phyloP scores from a whole-genome alignment of 2,797 vertebrate genomes.

The Xenopus petersii region DNA sequence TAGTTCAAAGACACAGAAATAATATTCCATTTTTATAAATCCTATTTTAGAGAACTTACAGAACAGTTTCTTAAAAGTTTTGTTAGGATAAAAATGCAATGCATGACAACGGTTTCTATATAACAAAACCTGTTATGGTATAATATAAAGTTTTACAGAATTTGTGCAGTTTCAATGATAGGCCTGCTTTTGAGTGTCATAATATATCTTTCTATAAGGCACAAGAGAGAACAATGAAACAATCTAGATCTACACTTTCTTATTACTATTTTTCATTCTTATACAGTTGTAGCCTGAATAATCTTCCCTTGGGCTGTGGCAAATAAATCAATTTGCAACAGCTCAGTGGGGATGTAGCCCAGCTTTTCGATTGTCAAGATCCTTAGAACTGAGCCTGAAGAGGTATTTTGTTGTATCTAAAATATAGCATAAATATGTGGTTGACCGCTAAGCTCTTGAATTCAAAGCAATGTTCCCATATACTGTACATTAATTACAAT shows the following conservation, averaged over 20 bases:
- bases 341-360: constrained; percentile 9
- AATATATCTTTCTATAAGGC: constrained; percentile 21
- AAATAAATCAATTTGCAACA: constrained; percentile 29
- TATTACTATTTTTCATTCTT: constrained; percentile 34
- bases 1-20: background rate
- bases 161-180: constrained; percentile 6
- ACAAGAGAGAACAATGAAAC: constrained; percentile 28
- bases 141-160: constrained; percentile 3
- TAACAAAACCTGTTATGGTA: constrained; percentile 12
- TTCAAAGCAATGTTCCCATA: no score
- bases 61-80: no score
- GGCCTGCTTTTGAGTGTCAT: constrained; percentile 4
- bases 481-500: no score
- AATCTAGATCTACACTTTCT: constrained; percentile 36
- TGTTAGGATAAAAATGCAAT: background rate
- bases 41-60: no score
- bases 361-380: constrained; percentile 1
- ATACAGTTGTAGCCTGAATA: constrained; percentile 24
- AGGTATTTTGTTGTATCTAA: background rate
- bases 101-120: constrained; percentile 16
- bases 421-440: no score
- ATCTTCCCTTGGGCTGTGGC: constrained; percentile 4
- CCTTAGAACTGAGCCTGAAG: constrained; percentile 1
- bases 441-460: no score
- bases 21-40: no score